These are phyloP conservation scores for Lynx canadensis DNA, from an alignment of 2,113 vertebrate species.

Conservation along the genomic window DNA sequence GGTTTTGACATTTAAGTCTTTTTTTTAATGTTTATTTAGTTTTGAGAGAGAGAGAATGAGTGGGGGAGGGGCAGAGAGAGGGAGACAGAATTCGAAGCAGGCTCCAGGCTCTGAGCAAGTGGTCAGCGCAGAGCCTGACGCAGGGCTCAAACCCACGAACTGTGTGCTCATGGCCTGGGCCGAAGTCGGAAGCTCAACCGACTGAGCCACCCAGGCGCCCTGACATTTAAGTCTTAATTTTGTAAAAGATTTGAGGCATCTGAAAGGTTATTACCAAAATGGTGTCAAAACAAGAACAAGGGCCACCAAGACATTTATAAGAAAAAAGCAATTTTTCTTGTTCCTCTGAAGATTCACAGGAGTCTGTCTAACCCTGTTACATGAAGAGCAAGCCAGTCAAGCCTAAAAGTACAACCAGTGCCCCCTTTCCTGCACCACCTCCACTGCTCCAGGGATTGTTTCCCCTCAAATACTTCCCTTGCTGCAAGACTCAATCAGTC, in stretches of 20 bases:
- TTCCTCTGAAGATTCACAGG: background rate
- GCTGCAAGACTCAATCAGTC: background rate
- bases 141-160: no score
- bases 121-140: no score
- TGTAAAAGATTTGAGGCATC: background rate
- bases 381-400: background rate
- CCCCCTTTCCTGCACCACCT: background rate
- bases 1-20: constrained; percentile 31
- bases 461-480: background rate
- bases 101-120: no score
- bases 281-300: background rate
- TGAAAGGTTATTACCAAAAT: background rate
- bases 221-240: constrained; percentile 16
- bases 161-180: no score
- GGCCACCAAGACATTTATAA: background rate
- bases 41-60: no score
- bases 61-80: no score
- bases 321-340: background rate
- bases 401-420: background rate
- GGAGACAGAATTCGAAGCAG: no score
- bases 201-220: no score
- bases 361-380: background rate
- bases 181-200: no score
- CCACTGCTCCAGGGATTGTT: background rate
- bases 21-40: no score